Conservation (phyloP, 2,113 vertebrate genomes). For the Osmerus mordax region DNA sequence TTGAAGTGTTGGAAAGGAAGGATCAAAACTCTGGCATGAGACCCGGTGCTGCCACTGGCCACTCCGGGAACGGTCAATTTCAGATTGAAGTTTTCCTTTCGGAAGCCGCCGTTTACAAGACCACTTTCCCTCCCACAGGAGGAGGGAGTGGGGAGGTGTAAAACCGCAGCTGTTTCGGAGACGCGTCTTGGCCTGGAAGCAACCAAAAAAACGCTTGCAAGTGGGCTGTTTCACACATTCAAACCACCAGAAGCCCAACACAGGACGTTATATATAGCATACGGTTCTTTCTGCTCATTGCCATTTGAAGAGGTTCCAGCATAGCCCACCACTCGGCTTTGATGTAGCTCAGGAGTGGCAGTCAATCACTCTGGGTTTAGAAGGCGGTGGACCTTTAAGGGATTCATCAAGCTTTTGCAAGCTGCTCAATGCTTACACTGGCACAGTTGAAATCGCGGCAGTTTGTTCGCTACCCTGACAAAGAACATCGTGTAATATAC, state of each 20-base stretch:
- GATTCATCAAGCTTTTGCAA: slow-evolving; percentile 65
- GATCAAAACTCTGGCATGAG: slow-evolving; percentile 49
- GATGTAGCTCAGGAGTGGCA: slow-evolving; percentile 38
- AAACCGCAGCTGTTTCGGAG: slow-evolving; percentile 33
- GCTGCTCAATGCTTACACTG: slow-evolving; percentile 52
- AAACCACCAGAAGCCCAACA: slow-evolving; percentile 15
- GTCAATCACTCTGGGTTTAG: slow-evolving; percentile 61
- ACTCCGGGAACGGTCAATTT: slow-evolving; percentile 22
- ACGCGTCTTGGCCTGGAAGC: not conserved
- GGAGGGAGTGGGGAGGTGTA: slow-evolving; percentile 35
- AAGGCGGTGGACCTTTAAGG: slow-evolving; percentile 59
- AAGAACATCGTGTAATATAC: slow-evolving; percentile 62
- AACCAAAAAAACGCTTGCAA: slow-evolving; percentile 11
- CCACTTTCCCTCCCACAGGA: slow-evolving; percentile 26
- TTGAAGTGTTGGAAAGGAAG: slow-evolving; percentile 35
- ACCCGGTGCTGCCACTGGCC: slow-evolving; percentile 21
- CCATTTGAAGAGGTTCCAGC: slow-evolving; percentile 37
- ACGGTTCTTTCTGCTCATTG: slow-evolving; percentile 24
- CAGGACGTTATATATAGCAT: not conserved
- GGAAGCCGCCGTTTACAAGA: slow-evolving; percentile 36
- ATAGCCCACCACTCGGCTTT: slow-evolving; percentile 30
- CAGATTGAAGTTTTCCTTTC: slow-evolving; percentile 48
- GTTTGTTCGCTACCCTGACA: slow-evolving; percentile 55
- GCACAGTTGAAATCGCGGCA: slow-evolving; percentile 45
- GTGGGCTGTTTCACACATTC: slow-evolving; percentile 3